These are phyloP conservation scores for Corythoichthys intestinalis DNA, from an alignment of 2,113 vertebrate species.

Conservation along the genomic window DNA sequence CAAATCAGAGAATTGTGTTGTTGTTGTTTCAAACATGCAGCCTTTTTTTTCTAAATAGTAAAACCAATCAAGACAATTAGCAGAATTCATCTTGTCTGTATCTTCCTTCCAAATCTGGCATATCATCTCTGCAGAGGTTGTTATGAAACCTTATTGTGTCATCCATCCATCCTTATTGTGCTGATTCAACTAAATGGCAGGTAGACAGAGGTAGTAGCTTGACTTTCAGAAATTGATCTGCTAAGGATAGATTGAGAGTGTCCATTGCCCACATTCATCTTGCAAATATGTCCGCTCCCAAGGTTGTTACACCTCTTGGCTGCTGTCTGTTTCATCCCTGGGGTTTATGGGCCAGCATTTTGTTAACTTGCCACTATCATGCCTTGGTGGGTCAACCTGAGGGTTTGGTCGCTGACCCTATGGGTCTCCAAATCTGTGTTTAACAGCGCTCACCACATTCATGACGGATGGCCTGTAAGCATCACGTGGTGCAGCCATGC, in stretches of 20 bases:
- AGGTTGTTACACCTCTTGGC: conserved; percentile 31
- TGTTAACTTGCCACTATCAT: conserved; percentile 36
- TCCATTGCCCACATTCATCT: conserved; percentile 28
- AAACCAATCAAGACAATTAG: conserved; percentile 53
- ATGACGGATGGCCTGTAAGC: conserved; percentile 57
- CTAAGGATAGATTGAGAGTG: conserved; percentile 20
- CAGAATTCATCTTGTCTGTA: conserved; percentile 44
- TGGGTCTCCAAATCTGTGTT: conserved; percentile 25
- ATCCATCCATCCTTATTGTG: conserved; percentile 25
- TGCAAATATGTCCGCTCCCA: conserved; percentile 22
- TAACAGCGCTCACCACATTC: background rate
- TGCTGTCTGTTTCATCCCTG: conserved; percentile 11
- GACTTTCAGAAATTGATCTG: conserved; percentile 23
- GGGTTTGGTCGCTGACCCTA: conserved; percentile 43
- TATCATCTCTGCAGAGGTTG: conserved; percentile 37
- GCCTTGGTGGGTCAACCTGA: conserved; percentile 30
- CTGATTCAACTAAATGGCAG: conserved; percentile 24
- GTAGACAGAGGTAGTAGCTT: conserved; percentile 15
- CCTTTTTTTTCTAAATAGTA: conserved; percentile 8
- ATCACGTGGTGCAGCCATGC: conserved; percentile 50
- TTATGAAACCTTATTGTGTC: conserved; percentile 39
- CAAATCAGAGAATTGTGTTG: background rate
- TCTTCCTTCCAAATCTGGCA: conserved; percentile 11
- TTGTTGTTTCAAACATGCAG: conserved; percentile 14
- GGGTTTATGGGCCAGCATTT: conserved; percentile 34